Base-by-base conservation (phyloP, 2,888 invertebrate species). In the Platycnemis pennipes region DNA sequence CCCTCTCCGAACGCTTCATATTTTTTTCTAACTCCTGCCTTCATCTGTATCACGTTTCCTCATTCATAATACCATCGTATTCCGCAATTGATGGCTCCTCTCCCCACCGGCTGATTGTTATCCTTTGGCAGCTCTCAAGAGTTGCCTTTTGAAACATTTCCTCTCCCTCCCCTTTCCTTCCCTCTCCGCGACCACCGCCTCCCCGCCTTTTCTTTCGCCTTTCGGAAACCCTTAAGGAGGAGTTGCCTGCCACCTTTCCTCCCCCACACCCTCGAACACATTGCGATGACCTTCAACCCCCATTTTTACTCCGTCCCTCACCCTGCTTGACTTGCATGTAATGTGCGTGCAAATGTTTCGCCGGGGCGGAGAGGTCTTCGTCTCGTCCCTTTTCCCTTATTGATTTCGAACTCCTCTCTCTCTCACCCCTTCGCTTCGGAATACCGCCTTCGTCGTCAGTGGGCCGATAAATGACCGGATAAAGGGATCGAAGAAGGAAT, bases 31-130 rank as follows among this genome's bases (percentile, higher is more conserved):
- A 37, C 56, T 42, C 89, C 56, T 42, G 89, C 89, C 89, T 89
- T 89, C 89, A 89, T 89, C 89, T 89, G 89, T 89, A 89, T 89
- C 89, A 89, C 89, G 89, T 89, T 89, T 89, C 89, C 89, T 56
- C 89, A 89, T 89, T 89, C 89, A 89, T 89, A 89, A 89, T 56
- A 89, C 89, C 89, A 89, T 89, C 89, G 89, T 89, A 89, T 89
- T 89, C 89, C 89, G 89, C 89, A 89, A 89, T 89, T 89, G 89
- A 89, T 89, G 89, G 89, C 56, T 56, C 89, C 89, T 89, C 89
- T 89, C 46, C 89, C 42, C 42, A 5, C 77, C 42, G 89, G 56
- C 89, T 89, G 89, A 89, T 89, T 56, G 89, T 89, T 89, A 89
- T 89, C 89, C 89, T 89, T 89, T 89, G 89, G 89, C 89, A 89